Evolutionary conservation across 2,888 invertebrate species (phyloP), one percentile per base, ranked within the genome.

Genomic region (Leucozona laternaria): DNA sequence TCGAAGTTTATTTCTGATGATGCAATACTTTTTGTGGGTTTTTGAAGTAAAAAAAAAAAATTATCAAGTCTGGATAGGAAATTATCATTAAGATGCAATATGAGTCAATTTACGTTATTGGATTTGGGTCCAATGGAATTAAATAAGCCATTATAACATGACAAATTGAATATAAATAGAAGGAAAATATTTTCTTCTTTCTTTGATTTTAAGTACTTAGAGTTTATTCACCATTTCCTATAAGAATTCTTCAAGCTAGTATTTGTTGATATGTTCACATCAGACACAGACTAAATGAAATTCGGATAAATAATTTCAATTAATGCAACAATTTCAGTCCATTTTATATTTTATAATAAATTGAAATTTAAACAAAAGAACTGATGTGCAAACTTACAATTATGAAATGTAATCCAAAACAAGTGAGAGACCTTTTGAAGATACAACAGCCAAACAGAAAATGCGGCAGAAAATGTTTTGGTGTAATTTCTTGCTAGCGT

Each of bases 1-100:
- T 68, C 48, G 31, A 48, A 31, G 31, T 53, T 34, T 68, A 31
- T 48, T 20, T 28, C 17, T 43, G 17, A 62, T 62, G 48, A 66
- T 48, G 17, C 6, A 13, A 28, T 28, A 11, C 1, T 31, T 31
- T 17, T 28, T 13, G 17, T 40, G n/a, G 40, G 34, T 15, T 13
- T 40, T 34, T n/a, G 15, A n/a, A 62, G 43, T 7, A 43, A 25
- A n/a, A 62, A 4, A 40, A 13, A 15, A 31, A 5, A 28, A 28
- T 31, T n/a, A 55, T 31, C 15, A 4, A 20, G 40, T 2, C 2
- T n/a, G 43, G n/a, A 43, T 43, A 43, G 43, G 2, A 43, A n/a
- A 43, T n/a, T 8, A 17, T 7, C n/a, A 40, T 15, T 15, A 40
- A 40, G 2, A 43, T 17, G 17, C 10, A 8, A 17, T 17, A 17